Conservation (phyloP, 2,888 invertebrate species). For the Germaria angustata region DNA sequence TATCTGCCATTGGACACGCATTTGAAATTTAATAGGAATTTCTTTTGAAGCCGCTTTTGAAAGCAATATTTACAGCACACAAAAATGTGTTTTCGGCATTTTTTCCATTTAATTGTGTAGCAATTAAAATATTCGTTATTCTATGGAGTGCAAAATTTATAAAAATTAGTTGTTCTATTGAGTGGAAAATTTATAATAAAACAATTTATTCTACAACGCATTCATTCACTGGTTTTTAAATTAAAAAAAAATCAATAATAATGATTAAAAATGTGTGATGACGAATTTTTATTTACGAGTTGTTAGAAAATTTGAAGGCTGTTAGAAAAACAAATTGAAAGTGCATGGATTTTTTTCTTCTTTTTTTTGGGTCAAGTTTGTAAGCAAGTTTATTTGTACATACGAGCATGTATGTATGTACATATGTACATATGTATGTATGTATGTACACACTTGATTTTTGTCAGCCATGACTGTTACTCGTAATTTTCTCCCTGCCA, state of each 20-base stretch:
- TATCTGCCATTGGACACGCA: too few species aligned
- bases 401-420: too few species aligned
- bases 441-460: too few species aligned
- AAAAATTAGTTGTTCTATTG: neutral
- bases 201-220: too few species aligned
- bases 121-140: neutral
- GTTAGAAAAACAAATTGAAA: neutral
- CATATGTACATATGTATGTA: too few species aligned
- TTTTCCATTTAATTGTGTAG: too few species aligned
- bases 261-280: neutral
- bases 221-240: too few species aligned
- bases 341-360: neutral
- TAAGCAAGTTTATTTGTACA: slow-evolving; percentile 19
- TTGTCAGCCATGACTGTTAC: neutral
- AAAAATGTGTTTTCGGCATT: neutral
- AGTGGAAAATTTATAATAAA: too few species aligned
- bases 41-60: too few species aligned
- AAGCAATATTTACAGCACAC: too few species aligned
- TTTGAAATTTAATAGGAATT: too few species aligned
- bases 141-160: neutral
- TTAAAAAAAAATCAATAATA: too few species aligned
- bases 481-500: neutral
- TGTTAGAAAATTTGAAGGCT: slow-evolving; percentile 4
- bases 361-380: slow-evolving; percentile 28
- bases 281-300: neutral